phyloP scores from a whole-genome alignment of 2,888 invertebrate species.

The Drosophila austrosaltans region DNA sequence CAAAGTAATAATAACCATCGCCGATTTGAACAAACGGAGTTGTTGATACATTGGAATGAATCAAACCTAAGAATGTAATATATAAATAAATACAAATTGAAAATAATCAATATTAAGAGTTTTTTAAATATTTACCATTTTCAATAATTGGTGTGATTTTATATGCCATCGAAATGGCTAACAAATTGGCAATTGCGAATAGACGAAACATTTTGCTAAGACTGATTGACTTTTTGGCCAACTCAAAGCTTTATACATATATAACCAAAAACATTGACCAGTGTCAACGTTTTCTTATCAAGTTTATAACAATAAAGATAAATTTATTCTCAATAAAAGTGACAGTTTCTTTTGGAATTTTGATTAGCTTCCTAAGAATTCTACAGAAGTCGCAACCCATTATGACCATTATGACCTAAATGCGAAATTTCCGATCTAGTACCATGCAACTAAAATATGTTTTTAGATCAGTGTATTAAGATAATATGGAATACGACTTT shows the following conservation, averaged over 20 bases:
- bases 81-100: neutral
- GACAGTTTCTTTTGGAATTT: too few relatives aligned
- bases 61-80: neutral
- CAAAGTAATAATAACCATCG: constrained; percentile 23
- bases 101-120: neutral
- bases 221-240: constrained; percentile 1
- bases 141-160: constrained; percentile 2
- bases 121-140: constrained; percentile 6
- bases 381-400: too few relatives aligned
- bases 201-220: constrained; percentile 9
- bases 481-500: too few relatives aligned
- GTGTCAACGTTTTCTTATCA: too few relatives aligned
- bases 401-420: too few relatives aligned
- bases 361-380: too few relatives aligned
- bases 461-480: too few relatives aligned
- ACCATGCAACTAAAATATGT: too few relatives aligned
- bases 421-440: too few relatives aligned
- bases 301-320: too few relatives aligned
- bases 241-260: neutral
- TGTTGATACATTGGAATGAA: constrained; percentile 3
- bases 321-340: too few relatives aligned
- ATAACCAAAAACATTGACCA: too few relatives aligned
- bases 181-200: neutral
- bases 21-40: constrained; percentile 18
- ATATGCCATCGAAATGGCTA: neutral